Conservation (phyloP, 2,113 vertebrate genomes). For the Artemisiospiza belli region DNA sequence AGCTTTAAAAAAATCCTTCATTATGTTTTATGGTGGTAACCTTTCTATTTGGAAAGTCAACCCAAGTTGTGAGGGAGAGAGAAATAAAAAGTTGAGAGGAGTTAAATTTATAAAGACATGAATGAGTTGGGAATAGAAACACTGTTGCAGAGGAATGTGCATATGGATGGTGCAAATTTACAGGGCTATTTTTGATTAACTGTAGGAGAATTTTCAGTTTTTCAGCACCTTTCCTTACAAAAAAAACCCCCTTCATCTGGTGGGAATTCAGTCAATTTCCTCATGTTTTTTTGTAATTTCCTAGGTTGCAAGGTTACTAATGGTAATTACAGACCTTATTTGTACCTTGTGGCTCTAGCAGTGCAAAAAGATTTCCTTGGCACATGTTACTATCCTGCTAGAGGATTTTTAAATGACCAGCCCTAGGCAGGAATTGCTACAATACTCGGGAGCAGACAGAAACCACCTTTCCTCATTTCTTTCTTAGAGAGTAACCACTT, state of each 20-base stretch:
- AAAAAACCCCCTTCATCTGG: constrained; percentile 62
- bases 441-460: not conserved
- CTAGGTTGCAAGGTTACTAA: constrained; percentile 42
- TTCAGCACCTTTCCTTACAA: constrained; percentile 54
- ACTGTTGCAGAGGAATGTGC: constrained; percentile 43
- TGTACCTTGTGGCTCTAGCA: constrained; percentile 10
- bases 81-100: not conserved
- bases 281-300: constrained; percentile 46
- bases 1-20: not conserved
- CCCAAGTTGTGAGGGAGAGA: not conserved
- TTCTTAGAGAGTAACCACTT: not conserved
- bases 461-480: not conserved
- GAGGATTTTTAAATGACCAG: not conserved
- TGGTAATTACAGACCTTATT: constrained; percentile 58
- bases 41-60: not conserved
- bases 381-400: not conserved
- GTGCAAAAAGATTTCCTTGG: not conserved
- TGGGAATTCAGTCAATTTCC: constrained; percentile 75
- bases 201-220: constrained; percentile 66
- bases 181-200: constrained; percentile 64
- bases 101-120: constrained; percentile 17
- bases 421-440: not conserved
- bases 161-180: constrained; percentile 66
- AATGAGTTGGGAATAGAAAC: constrained; percentile 26
- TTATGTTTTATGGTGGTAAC: not conserved